phyloP scores from a whole-genome alignment of 2,888 invertebrate genomes.

The Sphaerophoria rueppellii region DNA sequence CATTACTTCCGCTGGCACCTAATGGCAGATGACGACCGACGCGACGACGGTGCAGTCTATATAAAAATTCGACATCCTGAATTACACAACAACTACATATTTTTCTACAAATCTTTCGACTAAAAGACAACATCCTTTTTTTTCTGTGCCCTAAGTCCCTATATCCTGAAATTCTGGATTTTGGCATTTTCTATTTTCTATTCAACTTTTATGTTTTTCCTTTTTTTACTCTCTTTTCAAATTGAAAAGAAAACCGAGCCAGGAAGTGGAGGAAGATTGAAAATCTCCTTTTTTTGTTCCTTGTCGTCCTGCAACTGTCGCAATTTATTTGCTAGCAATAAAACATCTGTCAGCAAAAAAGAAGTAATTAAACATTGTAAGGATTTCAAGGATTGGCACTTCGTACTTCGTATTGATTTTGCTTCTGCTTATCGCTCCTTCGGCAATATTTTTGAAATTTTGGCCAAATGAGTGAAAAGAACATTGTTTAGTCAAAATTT shows the following conservation, averaged over 20 bases:
- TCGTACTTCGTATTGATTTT: slow-evolving; percentile 50
- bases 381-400: slow-evolving; percentile 46
- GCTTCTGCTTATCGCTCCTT: not conserved
- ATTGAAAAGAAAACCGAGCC: slow-evolving; percentile 60
- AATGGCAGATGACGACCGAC: slow-evolving; percentile 54
- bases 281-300: slow-evolving; percentile 50
- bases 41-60: slow-evolving; percentile 51
- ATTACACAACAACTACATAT: slow-evolving; percentile 56
- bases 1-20: slow-evolving; percentile 72
- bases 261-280: slow-evolving; percentile 56
- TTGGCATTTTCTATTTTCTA: slow-evolving; percentile 33
- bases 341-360: slow-evolving; percentile 56
- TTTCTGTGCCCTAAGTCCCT: slow-evolving; percentile 2
- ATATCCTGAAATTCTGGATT: not conserved
- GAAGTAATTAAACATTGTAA: slow-evolving; percentile 3
- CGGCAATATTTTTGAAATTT: slow-evolving; percentile 6
- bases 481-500: slow-evolving; percentile 50
- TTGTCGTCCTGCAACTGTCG: slow-evolving; percentile 69
- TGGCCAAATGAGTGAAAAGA: slow-evolving; percentile 43
- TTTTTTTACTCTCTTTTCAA: slow-evolving; percentile 27
- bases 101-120: slow-evolving; percentile 52
- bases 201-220: not conserved
- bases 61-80: slow-evolving; percentile 59
- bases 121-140: slow-evolving; percentile 52
- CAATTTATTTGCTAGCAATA: slow-evolving; percentile 71